A percentile compares a stretch with the other conserved stretches of the same genome.
These are phyloP conservation scores for Dipodomys merriami DNA, from an alignment of 2,113 vertebrate species.

Conservation along the genomic window DNA sequence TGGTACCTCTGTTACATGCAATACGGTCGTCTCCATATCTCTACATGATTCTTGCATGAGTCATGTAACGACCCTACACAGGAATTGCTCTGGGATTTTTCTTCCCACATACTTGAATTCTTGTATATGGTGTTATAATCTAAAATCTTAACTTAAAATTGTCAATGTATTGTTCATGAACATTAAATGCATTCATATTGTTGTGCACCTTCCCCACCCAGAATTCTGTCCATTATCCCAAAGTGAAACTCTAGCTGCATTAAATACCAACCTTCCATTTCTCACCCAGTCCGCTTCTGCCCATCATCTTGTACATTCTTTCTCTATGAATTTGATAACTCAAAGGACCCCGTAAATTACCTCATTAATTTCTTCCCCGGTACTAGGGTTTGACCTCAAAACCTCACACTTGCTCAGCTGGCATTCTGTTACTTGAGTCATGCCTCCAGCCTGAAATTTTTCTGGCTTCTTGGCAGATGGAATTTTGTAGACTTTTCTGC, in stretches of 20 bases:
- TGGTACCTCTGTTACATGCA: rapidly evolving
- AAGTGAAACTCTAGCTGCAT: neutral
- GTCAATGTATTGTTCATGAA: neutral
- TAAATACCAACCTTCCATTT: neutral
- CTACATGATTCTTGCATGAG: neutral
- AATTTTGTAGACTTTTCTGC: too few relatives aligned
- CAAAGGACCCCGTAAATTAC: neutral
- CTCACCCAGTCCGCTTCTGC: too few relatives aligned
- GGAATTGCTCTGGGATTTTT: neutral
- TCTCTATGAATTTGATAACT: neutral
- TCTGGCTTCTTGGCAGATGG: too few relatives aligned
- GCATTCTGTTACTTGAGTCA: too few relatives aligned
- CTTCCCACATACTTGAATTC: neutral
- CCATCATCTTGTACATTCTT: neutral
- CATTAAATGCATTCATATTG: neutral
- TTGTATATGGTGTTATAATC: neutral
- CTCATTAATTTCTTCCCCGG: too few relatives aligned
- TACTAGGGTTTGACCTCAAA: too few relatives aligned
- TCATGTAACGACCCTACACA: neutral
- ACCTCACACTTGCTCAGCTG: too few relatives aligned
- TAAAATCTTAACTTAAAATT: neutral
- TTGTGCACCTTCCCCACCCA: too few relatives aligned
- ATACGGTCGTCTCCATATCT: neutral
- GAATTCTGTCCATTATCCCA: neutral
- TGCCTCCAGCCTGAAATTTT: too few relatives aligned